Evolutionary conservation across 1,140 invertebrate species (phyloP).

Genomic region (Mylabris phalerata): DNA sequence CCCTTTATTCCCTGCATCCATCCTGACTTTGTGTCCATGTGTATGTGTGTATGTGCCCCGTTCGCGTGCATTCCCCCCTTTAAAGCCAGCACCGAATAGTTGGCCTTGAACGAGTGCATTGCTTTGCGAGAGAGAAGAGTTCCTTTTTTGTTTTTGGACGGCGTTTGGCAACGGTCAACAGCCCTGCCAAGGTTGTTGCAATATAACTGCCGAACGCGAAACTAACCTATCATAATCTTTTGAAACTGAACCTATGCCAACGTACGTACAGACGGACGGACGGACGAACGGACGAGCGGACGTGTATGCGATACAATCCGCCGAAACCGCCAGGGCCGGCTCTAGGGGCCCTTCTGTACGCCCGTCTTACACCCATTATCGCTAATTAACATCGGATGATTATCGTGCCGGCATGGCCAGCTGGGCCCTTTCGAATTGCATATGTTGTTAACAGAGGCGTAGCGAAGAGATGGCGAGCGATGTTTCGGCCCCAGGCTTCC

Average conservation of each 20-base stretch:
- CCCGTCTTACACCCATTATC: too few relatives aligned
- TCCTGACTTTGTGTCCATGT: background rate
- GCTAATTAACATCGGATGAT: background rate
- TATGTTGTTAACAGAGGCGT: too few relatives aligned
- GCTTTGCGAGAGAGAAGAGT: slow-evolving; percentile 28
- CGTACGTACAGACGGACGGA: too few relatives aligned
- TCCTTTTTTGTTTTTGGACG: slow-evolving; percentile 41
- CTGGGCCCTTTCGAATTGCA: too few relatives aligned
- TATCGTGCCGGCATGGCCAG: too few relatives aligned
- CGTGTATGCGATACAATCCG: too few relatives aligned
- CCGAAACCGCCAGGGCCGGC: background rate
- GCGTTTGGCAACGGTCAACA: slow-evolving; percentile 43
- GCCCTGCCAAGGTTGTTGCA: slow-evolving; percentile 38
- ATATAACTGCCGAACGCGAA: slow-evolving; percentile 18
- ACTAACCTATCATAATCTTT: slow-evolving; percentile 41
- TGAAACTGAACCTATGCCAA: too few relatives aligned
- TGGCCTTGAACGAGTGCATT: slow-evolving; percentile 43
- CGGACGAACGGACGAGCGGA: too few relatives aligned
- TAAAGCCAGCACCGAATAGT: slow-evolving; percentile 35
- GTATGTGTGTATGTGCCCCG: background rate
- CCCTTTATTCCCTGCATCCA: slow-evolving; percentile 16
- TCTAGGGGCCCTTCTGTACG: background rate
- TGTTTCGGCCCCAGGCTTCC: too few relatives aligned
- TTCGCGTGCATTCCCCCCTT: slow-evolving; percentile 27
- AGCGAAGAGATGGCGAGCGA: too few relatives aligned